These are phyloP conservation scores for Zingel zingel DNA, from an alignment of 2,113 vertebrate genomes.

Conservation along the genomic window DNA sequence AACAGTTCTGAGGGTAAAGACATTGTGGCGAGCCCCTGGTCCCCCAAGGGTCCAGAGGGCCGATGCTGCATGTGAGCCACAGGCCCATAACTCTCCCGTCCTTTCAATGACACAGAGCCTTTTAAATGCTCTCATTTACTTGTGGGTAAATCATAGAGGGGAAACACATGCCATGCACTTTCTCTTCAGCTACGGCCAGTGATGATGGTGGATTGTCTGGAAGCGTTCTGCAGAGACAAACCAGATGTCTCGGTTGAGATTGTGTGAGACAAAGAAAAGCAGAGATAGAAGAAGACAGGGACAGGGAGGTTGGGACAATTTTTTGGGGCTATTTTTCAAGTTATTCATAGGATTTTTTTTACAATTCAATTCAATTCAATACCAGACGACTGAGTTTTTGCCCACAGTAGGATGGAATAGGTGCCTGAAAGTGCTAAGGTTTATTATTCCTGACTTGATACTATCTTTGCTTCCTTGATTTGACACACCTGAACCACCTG, in stretches of 20 bases:
- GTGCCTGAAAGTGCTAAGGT: neutral
- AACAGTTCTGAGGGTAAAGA: conserved; percentile 41
- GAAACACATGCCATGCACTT: conserved; percentile 16
- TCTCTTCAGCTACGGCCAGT: conserved; percentile 1
- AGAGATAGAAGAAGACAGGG: conserved; percentile 10
- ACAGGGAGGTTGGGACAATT: neutral
- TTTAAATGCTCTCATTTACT: conserved; percentile 55
- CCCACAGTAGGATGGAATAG: neutral
- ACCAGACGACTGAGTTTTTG: neutral
- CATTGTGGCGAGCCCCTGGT: conserved; percentile 14
- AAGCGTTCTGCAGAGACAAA: conserved; percentile 38
- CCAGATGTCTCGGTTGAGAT: conserved; percentile 44
- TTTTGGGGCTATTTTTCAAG: neutral
- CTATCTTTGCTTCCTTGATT: conserved; percentile 4
- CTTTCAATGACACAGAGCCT: conserved; percentile 31
- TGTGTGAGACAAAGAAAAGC: conserved; percentile 25
- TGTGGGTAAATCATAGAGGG: conserved; percentile 62
- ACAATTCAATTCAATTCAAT: no score
- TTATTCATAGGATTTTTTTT: conserved; percentile 2
- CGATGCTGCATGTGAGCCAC: conserved; percentile 20
- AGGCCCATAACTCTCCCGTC: conserved; percentile 51
- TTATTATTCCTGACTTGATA: neutral
- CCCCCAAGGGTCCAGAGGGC: conserved; percentile 28
- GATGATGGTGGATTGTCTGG: conserved; percentile 36
- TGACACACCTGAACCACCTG: neutral